Evolutionary conservation across 2,797 vertebrate genomes (phyloP).

Genomic region (Uromys caudimaculatus): DNA sequence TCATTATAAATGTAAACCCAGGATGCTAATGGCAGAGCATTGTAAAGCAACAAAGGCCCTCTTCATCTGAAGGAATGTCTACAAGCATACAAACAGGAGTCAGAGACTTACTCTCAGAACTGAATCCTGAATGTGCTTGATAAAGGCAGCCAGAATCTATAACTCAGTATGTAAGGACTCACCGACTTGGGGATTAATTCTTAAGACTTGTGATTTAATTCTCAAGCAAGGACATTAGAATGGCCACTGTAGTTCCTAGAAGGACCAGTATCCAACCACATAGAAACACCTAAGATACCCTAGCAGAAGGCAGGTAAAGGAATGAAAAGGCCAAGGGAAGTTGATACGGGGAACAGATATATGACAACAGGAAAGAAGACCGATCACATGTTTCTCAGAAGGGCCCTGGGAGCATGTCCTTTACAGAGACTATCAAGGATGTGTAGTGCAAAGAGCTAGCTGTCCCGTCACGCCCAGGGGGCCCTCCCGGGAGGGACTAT

Average conservation of each 20-base stretch:
- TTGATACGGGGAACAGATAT: neutral
- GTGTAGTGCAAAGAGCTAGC: too few species aligned
- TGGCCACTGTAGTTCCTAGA: neutral
- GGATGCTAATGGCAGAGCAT: neutral
- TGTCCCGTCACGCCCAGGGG: too few species aligned
- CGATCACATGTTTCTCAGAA: neutral
- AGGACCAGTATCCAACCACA: neutral
- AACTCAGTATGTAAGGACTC: slow-evolving; percentile 3
- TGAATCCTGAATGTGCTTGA: slow-evolving; percentile 3
- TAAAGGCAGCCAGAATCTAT: neutral
- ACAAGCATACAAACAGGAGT: neutral
- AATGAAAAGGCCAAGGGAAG: neutral
- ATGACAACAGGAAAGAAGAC: neutral
- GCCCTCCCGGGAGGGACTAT: too few species aligned
- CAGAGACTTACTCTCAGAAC: neutral
- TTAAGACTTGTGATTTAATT: neutral
- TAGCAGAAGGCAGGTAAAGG: neutral
- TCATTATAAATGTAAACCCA: neutral
- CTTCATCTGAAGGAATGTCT: neutral
- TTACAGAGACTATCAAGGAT: neutral
- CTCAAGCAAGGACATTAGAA: neutral
- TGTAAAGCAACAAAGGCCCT: neutral
- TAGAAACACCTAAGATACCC: neutral
- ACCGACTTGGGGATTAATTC: neutral
- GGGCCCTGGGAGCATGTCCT: neutral